A percentile compares a stretch with the other conserved stretches of the same genome.
Evolutionary conservation across 2,888 invertebrate genomes (phyloP).

Genomic region (Drosophila bunnanda): DNA sequence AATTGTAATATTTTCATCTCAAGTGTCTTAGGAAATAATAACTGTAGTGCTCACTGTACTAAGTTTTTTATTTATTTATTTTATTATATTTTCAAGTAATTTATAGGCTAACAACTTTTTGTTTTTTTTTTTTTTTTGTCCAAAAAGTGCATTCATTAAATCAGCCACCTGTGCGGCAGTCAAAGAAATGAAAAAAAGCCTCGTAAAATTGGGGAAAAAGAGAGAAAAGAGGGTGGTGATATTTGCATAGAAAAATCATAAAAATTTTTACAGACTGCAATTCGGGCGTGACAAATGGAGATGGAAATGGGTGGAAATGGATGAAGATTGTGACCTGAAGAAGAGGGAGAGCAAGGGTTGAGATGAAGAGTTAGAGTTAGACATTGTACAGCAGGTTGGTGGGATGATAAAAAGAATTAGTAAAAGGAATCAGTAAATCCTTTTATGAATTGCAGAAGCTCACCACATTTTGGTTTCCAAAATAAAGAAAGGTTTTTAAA

Average conservation of each 20-base stretch:
- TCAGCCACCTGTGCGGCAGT: constrained; percentile 66
- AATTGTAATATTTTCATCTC: background rate
- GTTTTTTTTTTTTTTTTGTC: constrained; percentile 23
- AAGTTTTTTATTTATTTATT: constrained; percentile 46
- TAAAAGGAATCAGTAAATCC: no score
- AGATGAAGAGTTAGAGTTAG: constrained; percentile 45
- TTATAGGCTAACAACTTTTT: constrained; percentile 49
- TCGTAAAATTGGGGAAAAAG: constrained; percentile 11
- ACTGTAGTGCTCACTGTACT: no score
- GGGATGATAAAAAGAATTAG: constrained; percentile 63
- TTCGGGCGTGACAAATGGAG: constrained; percentile 66
- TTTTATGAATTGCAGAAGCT: no score
- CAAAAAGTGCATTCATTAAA: constrained; percentile 72
- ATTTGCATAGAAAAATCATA: constrained; percentile 76
- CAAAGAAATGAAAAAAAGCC: constrained; percentile 13
- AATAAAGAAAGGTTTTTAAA: background rate
- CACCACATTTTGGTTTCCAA: no score
- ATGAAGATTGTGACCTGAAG: constrained; percentile 25
- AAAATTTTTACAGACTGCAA: constrained; percentile 63
- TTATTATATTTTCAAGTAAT: constrained; percentile 57
- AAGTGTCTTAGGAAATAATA: background rate
- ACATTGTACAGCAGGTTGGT: constrained; percentile 29
- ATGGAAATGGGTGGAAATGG: constrained; percentile 3
- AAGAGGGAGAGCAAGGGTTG: constrained; percentile 50
- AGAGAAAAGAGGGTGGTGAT: constrained; percentile 21